Base-by-base conservation (phyloP, 2,113 vertebrate genomes). In the Myrmophylax atrothorax region DNA sequence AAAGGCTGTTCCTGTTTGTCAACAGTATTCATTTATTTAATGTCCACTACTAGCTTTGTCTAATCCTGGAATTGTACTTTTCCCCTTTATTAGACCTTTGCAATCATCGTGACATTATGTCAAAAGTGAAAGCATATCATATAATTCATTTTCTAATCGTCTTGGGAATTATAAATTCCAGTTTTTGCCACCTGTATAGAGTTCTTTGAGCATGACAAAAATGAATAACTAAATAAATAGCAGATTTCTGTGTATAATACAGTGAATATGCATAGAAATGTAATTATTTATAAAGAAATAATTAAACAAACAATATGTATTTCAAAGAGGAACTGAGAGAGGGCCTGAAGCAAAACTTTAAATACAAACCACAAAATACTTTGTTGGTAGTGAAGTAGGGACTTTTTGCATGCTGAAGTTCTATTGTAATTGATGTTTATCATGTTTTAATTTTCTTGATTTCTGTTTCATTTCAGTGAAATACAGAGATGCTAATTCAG, bases 401-500 rank as follows among this genome's bases (percentile, higher is more conserved):
- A n/a, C 26, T 24, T 49, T 90, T 74, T 89, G 25, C 19, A 28
- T 18, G 12, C 38, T 53, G 19, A 77, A 46, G 5, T 70, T 84
- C 33, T 74, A 0, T 29, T 79, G 16, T 64, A 75, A 37, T 49
- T 60, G 12, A 10, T 55, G 9, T 37, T 75, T 75, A 49, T 56
- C 1, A 17, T 44, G 17, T 59, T 89, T 84, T 62, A 53, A 70
- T 91, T 59, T 50, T 77, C 55, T 74, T 87, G 68, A 53, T 75
- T 74, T 92, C 56, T 88, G 7, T 92, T 89, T 86, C 28, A 84
- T 96, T 92, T 92, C 59, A 83, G 63, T 96, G 68, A 78, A 87
- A 62, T 67, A 70, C 29, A 83, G 46, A 90, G 42, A 8, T 42
- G 18, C 12, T 84, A 74, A 86, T 69, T 91, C 52, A 86, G 58